Base-by-base conservation (phyloP, 2,797 vertebrate species). In the Hippocampus kuda region DNA sequence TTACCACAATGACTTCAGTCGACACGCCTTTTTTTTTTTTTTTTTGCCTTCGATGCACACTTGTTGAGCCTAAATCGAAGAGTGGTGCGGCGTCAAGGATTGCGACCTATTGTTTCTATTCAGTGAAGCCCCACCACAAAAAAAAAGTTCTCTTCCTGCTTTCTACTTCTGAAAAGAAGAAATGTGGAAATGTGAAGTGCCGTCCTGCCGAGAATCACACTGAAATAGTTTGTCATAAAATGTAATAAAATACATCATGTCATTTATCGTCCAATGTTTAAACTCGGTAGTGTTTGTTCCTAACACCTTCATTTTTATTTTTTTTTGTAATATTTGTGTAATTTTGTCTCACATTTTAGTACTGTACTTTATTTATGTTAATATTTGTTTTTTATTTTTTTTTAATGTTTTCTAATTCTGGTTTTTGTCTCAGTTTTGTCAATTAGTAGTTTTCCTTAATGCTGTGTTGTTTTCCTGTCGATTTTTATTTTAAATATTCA, bases 1-100 rank as follows among this genome's bases (percentile, higher is more conserved):
- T 79, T 75, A 78, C 75, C 67, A 80, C 72, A 83, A 12, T 56
- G 42, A 61, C 60, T 78, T 61, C 7, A 1, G 34, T 38, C 6
- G 59, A 20, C 30, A 34, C 2, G 6, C 30, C 22, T 3, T 30
- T 34, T 30, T 30, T 34, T 30, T 61, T 38, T 38, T 38, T 38
- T 38, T 38, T 38, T 38, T 51, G 49, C 49, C 18, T 8, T 51
- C 18, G 22, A 22, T 51, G 5, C 16, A 13, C 49, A 51, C 7
- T 51, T 20, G 18, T 51, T 56, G 34, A 24, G n/a, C 53, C 9
- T n/a, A 54, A n/a, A 54, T 54, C 24, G 22, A 54, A 54, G 53
- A 54, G 8, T 24, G 2, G 22, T 54, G 53, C 24, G n/a, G 53
- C n/a, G 9, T 54, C 12, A 9, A 24, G 22, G 53, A n/a, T 54